These are phyloP conservation scores for Electrophaes corylata DNA, from an alignment of 2,888 invertebrate genomes.

Conservation along the genomic window DNA sequence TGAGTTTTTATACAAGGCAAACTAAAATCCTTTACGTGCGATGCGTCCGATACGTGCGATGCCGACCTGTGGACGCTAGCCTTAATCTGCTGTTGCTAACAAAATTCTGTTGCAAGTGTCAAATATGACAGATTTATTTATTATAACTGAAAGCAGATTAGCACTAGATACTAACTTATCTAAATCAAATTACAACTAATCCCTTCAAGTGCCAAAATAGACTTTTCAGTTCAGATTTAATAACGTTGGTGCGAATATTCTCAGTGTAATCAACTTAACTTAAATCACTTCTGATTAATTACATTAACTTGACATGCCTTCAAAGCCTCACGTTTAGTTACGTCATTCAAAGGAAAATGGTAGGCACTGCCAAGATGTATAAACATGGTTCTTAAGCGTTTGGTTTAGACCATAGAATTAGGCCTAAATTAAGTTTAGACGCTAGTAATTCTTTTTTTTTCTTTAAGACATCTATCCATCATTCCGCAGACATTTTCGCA, in stretches of 20 bases:
- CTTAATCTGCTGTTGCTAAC: too few relatives aligned
- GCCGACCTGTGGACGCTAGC: too few relatives aligned
- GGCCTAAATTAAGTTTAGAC: too few relatives aligned
- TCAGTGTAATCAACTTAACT: conserved; percentile 10
- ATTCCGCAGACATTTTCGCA: too few relatives aligned
- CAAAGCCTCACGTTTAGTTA: conserved; percentile 3
- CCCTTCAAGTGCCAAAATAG: background rate
- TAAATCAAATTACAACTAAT: background rate
- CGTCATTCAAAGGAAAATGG: background rate
- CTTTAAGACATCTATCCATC: too few relatives aligned
- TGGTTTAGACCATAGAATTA: too few relatives aligned
- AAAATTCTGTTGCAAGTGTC: too few relatives aligned
- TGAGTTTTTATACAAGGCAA: too few relatives aligned
- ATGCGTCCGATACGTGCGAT: too few relatives aligned
- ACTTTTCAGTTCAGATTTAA: conserved; percentile 5
- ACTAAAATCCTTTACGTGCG: too few relatives aligned
- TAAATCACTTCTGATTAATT: conserved; percentile 18
- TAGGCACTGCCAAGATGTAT: background rate
- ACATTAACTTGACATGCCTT: conserved; percentile 11
- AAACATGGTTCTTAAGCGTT: background rate
- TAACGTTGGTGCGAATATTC: conserved; percentile 13
- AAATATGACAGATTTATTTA: too few relatives aligned
- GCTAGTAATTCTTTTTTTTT: too few relatives aligned
- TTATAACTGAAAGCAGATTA: background rate
- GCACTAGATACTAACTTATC: background rate